Percentiles rank a stretch among this genome's conserved stretches.
Conservation (phyloP, 1,140 invertebrate genomes). For the Eurosta solidaginis region DNA sequence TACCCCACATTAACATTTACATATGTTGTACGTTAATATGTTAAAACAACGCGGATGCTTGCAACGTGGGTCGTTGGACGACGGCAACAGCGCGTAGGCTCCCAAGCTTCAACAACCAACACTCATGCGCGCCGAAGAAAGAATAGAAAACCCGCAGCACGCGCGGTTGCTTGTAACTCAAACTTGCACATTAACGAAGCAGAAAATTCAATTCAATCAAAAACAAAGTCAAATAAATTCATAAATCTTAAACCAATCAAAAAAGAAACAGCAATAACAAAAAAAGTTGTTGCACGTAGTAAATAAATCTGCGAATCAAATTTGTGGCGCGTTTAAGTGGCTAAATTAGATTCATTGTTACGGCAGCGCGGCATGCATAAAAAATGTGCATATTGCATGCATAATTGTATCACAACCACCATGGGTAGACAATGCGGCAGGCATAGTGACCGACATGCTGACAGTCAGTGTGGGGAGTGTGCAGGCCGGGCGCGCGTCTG, state of each 20-base stretch:
- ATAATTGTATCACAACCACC: conserved; percentile 23
- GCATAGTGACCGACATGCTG: neutral
- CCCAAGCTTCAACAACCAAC: neutral
- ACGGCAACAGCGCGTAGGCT: conserved; percentile 20
- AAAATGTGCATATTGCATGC: conserved; percentile 18
- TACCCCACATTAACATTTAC: neutral
- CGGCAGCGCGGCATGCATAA: neutral
- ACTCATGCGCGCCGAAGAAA: neutral
- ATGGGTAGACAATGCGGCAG: conserved; percentile 12
- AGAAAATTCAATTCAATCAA: conserved; percentile 28
- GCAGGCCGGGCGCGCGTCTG: neutral
- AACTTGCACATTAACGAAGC: neutral
- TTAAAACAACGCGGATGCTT: neutral
- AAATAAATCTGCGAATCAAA: conserved; percentile 28
- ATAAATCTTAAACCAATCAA: neutral
- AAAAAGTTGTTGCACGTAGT: conserved; percentile 7
- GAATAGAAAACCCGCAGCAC: neutral
- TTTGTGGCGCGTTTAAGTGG: conserved; percentile 9
- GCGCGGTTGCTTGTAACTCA: neutral
- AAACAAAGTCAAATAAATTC: neutral
- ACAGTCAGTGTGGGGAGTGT: neutral
- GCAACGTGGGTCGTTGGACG: conserved; percentile 25
- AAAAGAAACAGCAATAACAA: neutral
- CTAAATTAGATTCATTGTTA: conserved; percentile 6
- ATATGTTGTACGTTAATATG: neutral